Evolutionary conservation across 2,888 invertebrate species (phyloP).

Genomic region (Ecliptopera silaceata): DNA sequence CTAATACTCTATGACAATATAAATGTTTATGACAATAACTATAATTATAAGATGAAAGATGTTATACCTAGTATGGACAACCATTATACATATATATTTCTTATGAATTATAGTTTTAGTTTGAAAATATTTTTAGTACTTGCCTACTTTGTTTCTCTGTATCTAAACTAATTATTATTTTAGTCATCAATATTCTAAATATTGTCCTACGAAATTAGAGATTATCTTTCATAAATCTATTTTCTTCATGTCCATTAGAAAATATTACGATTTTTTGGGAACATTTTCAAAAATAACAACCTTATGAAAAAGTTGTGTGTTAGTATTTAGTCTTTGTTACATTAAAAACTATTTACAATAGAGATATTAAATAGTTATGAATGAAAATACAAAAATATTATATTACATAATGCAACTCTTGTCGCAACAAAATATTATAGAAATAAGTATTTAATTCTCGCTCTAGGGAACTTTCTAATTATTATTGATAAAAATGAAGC

Average conservation of each 20-base stretch:
- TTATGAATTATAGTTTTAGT: background rate
- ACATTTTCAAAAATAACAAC: constrained; percentile 22
- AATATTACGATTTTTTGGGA: constrained; percentile 26
- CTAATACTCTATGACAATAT: constrained; percentile 68
- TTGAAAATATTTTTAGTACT: background rate
- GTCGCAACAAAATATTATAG: background rate
- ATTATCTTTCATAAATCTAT: constrained; percentile 20
- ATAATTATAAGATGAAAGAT: constrained; percentile 55
- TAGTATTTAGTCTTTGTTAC: constrained; percentile 16
- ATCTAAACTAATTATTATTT: no score
- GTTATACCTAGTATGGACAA: constrained; percentile 30
- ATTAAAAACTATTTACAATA: constrained; percentile 23
- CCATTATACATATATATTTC: background rate
- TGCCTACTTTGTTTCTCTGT: no score
- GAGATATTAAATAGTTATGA: background rate
- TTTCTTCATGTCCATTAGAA: constrained; percentile 19
- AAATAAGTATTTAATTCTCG: background rate
- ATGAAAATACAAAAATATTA: background rate
- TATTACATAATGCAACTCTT: constrained; percentile 1
- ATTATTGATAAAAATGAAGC: background rate
- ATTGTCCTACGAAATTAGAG: constrained; percentile 1
- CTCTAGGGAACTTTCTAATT: background rate
- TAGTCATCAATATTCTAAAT: background rate
- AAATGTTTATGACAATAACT: constrained; percentile 35
- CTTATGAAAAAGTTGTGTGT: constrained; percentile 30